Evolutionary conservation across 2,797 vertebrate genomes (phyloP), one percentile per base, ranked within the genome.

Genomic region (Menidia menidia): DNA sequence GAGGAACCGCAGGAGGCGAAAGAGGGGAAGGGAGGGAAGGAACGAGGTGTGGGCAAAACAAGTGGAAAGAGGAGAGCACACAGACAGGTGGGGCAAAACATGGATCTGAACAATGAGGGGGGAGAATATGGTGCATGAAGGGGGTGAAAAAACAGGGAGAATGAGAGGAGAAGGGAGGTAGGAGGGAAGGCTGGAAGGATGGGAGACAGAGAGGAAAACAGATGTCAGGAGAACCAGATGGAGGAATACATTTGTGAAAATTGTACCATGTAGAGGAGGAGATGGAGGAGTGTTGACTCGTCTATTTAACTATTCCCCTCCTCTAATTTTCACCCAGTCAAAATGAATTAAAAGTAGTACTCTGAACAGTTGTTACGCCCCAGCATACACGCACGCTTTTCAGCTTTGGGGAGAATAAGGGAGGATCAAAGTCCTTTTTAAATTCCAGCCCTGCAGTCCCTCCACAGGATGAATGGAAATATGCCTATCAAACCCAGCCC

Each of bases 331-430:
- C 51, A 73, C 51, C 58, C 63, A 57, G 65, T 65, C 66, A 54
- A 74, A 71, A 60, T 80, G 71, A 71, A 79, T 77, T 74, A 53
- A 43, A 84, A 83, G 70, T 56, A 67, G 74, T 67, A 71, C 84
- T 84, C 77, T 87, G 81, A 74, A 76, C 67, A 70, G 60, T 59
- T 81, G 75, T 74, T n/a, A 72, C 72, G 65, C 32, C 71, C 13
- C 55, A 32, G 39, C 35, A 47, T 74, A 41, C 33, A 16, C 45
- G 60, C 33, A 54, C 35, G 1, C 53, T 69, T 71, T 61, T 78
- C 33, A 19, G 7, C 10, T 57, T 51, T 59, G 51, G 53, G 67
- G 39, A 51, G 16, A 19, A 67, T 39, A 57, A 48, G 18, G 12
- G 35, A 41, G 16, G 16, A 4, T 33, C 4, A 25, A 15, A 39